Evolutionary conservation across 2,113 vertebrate genomes (phyloP).

Genomic region (Colius striatus): DNA sequence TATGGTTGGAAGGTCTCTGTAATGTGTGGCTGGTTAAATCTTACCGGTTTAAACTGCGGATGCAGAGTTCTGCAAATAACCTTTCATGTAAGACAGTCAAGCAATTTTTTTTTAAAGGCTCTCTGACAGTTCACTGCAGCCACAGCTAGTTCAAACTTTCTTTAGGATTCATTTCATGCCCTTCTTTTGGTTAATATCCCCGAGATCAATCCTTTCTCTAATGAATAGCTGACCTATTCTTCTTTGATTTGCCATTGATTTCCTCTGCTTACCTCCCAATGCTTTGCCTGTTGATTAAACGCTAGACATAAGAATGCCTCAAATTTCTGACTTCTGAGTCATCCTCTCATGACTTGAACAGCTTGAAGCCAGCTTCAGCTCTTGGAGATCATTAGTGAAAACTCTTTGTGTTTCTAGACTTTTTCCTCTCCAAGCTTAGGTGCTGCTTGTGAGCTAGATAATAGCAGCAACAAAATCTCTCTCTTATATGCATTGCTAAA

Average conservation of each 20-base stretch:
- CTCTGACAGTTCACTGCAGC: neutral
- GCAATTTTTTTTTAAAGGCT: neutral
- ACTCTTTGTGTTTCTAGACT: conserved; percentile 51
- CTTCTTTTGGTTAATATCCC: conserved; percentile 43
- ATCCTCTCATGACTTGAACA: conserved; percentile 69
- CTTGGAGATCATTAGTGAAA: conserved; percentile 45
- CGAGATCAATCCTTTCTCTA: conserved; percentile 47
- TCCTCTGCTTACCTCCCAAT: conserved; percentile 28
- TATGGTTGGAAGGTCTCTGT: neutral
- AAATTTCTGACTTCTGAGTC: conserved; percentile 77
- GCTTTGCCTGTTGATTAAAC: conserved; percentile 65
- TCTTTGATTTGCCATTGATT: conserved; percentile 69
- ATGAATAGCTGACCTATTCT: conserved; percentile 68
- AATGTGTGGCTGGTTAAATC: neutral
- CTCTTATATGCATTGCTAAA: neutral
- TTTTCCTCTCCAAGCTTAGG: neutral
- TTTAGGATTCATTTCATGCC: conserved; percentile 56
- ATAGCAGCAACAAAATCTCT: conserved; percentile 10
- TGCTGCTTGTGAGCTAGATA: conserved; percentile 1
- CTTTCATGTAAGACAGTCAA: neutral
- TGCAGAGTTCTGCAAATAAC: neutral
- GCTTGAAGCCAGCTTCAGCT: conserved; percentile 57
- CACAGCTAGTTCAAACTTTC: conserved; percentile 11
- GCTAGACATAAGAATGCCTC: conserved; percentile 62
- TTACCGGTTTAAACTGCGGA: neutral